phyloP scores from a whole-genome alignment of 2,888 invertebrate genomes.

The Didymodactylos carnosus region DNA sequence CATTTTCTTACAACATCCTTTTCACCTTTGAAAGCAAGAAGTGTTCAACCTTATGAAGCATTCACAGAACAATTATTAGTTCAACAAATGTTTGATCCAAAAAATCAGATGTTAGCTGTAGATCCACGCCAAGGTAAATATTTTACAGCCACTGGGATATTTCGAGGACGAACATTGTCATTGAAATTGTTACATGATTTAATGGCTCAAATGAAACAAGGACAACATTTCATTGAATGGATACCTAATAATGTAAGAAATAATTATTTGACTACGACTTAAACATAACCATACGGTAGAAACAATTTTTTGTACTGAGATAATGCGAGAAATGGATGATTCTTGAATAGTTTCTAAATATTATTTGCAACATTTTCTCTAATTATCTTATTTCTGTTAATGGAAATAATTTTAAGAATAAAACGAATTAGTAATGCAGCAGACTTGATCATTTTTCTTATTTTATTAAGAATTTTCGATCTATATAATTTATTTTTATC shows the following conservation, averaged over 20 bases:
- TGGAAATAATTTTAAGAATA: not conserved
- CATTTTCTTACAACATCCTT: not conserved
- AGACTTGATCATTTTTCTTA: no score
- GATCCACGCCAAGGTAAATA: conserved; percentile 4
- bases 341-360: no score
- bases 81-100: not conserved
- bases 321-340: no score
- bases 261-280: no score
- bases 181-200: conserved; percentile 26
- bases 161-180: not conserved
- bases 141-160: not conserved
- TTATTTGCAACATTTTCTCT: no score
- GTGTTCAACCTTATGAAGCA: not conserved
- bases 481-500: no score
- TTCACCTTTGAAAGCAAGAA: not conserved
- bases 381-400: no score
- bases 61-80: not conserved
- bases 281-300: no score
- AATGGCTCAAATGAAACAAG: conserved; percentile 79
- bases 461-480: no score
- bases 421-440: no score
- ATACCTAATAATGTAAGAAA: conserved; percentile 87
- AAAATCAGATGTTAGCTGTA: not conserved
- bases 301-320: no score
- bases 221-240: conserved; percentile 63